Conservation (phyloP, 2,888 invertebrate genomes). For the Acleris sparsana region DNA sequence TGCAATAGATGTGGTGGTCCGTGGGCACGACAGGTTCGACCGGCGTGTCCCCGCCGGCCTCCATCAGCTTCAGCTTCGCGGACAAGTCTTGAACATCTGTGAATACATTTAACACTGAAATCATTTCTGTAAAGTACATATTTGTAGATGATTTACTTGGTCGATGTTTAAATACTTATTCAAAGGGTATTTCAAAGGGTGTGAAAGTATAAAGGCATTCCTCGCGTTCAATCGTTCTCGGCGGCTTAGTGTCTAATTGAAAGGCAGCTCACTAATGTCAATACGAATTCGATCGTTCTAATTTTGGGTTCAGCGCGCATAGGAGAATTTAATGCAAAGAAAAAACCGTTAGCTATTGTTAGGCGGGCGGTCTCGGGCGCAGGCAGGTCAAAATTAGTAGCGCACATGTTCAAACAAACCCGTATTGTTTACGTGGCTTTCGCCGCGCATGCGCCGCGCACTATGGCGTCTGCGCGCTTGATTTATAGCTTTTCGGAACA, state of each 20-base stretch:
- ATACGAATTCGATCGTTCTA: slow-evolving; percentile 46
- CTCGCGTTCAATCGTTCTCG: neutral
- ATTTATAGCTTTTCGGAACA: slow-evolving; percentile 28
- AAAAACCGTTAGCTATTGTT: slow-evolving; percentile 80
- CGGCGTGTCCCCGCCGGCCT: slow-evolving; percentile 67
- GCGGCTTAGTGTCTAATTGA: slow-evolving; percentile 10
- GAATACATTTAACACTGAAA: slow-evolving; percentile 45
- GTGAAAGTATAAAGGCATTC: slow-evolving; percentile 11
- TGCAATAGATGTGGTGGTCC: slow-evolving; percentile 78
- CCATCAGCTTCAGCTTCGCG: slow-evolving; percentile 87
- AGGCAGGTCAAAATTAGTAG: slow-evolving; percentile 78
- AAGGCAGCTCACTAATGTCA: slow-evolving; percentile 21
- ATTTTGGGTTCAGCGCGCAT: slow-evolving; percentile 53
- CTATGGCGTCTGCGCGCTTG: slow-evolving; percentile 46
- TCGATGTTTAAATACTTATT: neutral
- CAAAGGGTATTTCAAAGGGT: slow-evolving; percentile 3
- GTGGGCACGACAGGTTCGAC: slow-evolving; percentile 66
- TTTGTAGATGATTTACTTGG: too few relatives aligned
- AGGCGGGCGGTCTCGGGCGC: slow-evolving; percentile 60
- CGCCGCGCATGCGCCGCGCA: slow-evolving; percentile 45
- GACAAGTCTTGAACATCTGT: slow-evolving; percentile 89
- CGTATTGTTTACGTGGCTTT: slow-evolving; percentile 71
- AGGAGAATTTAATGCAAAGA: slow-evolving; percentile 58
- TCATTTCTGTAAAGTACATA: too few relatives aligned
- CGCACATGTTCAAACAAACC: slow-evolving; percentile 80